Base-by-base conservation (phyloP, 2,888 invertebrate species). In the Drosophila nr. perissopoda region DNA sequence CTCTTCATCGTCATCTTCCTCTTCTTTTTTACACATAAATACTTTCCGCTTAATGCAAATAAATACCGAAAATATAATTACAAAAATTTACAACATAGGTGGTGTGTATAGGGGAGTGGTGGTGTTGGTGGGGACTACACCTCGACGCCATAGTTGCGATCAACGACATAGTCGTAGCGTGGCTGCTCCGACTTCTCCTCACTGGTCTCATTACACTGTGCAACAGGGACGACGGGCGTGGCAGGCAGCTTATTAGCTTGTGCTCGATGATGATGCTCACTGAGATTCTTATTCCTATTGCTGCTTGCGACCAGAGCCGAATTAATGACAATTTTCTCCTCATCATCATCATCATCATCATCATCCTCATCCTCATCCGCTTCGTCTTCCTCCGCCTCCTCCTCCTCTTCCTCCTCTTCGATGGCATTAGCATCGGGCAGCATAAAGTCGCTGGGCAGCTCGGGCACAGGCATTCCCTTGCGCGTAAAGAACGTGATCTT, bases 401-500 rank as follows among this genome's bases (percentile, higher is more conserved):
- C 90, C 63, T 83, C 90, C 74, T 92, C 92, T 54, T 92, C 90
- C 73, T 92, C 92, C 62, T 92, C 92, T 73, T 91, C 92, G 69
- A 93, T 92, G 65, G 91, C 91, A 85, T 92, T 94, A 79, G 94
- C 94, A 78, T 93, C 94, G 70, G 93, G 92, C 76, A 92, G 92
- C 67, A 91, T 88, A 67, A 91, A 88, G 81, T 96, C 96, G 25
- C 95, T 94, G 2, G 97, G 96, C 77, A 97, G 93, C 75, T 96
- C 95, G 66, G 97, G 97, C 89, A 97, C 96, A 71, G 95, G 96
- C 38, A 96, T 93, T 86, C 96, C 97, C 77, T 96, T 95, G 86
- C 96, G 95, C 1, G 98, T 98, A 93, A 99, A 98, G 94, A 98
- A 99, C 49, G 98, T 98, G 96, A 99, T 98, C 94, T 98, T 98